Evolutionary conservation across 2,113 vertebrate species (phyloP).

Genomic region (Caretta caretta): DNA sequence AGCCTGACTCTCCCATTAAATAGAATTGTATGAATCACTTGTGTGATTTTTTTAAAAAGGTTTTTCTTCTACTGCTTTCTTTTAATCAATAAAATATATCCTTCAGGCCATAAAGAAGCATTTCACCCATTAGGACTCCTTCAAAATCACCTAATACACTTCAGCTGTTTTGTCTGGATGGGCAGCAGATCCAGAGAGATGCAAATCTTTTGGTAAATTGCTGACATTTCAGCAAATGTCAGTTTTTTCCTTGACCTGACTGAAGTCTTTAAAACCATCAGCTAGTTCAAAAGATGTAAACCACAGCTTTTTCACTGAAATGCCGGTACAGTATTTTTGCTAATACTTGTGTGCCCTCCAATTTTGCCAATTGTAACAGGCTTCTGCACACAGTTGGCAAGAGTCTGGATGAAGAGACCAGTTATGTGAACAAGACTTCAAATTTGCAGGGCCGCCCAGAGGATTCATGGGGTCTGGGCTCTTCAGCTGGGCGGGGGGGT

Average conservation of each 20-base stretch:
- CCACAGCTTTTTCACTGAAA: constrained; percentile 31
- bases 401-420: constrained; percentile 31
- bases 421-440: constrained; percentile 28
- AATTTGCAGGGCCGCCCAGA: not conserved
- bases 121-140: not conserved
- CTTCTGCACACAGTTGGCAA: not conserved
- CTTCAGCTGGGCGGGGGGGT: too few relatives aligned
- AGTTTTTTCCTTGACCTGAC: not conserved
- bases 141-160: not conserved
- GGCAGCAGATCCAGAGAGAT: not conserved
- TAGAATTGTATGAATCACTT: not conserved
- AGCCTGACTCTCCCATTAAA: not conserved
- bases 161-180: not conserved
- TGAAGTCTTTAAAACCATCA: not conserved
- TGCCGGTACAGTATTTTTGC: not conserved
- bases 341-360: constrained; percentile 62
- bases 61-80: not conserved
- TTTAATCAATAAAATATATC: not conserved
- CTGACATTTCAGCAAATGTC: constrained; percentile 64
- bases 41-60: not conserved
- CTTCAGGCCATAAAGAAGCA: not conserved
- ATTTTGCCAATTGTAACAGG: constrained; percentile 39
- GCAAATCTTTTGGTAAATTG: not conserved
- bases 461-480: too few relatives aligned
- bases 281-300: constrained; percentile 41